phyloP scores from a whole-genome alignment of 2,888 invertebrate species.

The Lagria hirta region DNA sequence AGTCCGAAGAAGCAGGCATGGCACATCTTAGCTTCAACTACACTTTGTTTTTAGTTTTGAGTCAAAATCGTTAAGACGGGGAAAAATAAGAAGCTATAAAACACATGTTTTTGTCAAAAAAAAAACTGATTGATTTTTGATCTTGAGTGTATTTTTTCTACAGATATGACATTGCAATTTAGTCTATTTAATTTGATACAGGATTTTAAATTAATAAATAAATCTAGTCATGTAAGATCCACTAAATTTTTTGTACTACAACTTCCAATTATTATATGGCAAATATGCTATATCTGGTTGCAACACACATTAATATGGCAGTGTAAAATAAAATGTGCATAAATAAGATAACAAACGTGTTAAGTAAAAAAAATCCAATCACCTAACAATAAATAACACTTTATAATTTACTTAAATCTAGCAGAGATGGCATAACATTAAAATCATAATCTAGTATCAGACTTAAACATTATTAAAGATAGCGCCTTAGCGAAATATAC shows the following conservation, averaged over 20 bases:
- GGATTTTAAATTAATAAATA: slow-evolving; percentile 22
- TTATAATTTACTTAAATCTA: slow-evolving; percentile 38
- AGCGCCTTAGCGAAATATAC: slow-evolving; percentile 11
- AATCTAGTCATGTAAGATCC: slow-evolving; percentile 10
- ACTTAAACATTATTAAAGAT: slow-evolving; percentile 18
- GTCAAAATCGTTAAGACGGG: too few relatives aligned
- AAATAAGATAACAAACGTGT: slow-evolving; percentile 21
- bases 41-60: too few relatives aligned
- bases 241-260: slow-evolving; percentile 14
- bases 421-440: slow-evolving; percentile 32
- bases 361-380: slow-evolving; percentile 37
- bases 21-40: too few relatives aligned
- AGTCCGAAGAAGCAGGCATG: too few relatives aligned
- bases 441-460: slow-evolving; percentile 49
- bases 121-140: slow-evolving; percentile 7
- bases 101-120: too few relatives aligned
- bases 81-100: too few relatives aligned
- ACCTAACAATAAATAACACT: slow-evolving; percentile 48
- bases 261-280: slow-evolving; percentile 4
- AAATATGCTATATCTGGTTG: too few relatives aligned
- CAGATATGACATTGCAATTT: slow-evolving; percentile 23
- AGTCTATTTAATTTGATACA: slow-evolving; percentile 24
- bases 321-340: slow-evolving; percentile 39
- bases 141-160: slow-evolving; percentile 12
- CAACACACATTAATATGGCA: slow-evolving; percentile 37